These are phyloP conservation scores for Eremobia ochroleuca DNA, from an alignment of 2,888 invertebrate genomes.

Conservation along the genomic window DNA sequence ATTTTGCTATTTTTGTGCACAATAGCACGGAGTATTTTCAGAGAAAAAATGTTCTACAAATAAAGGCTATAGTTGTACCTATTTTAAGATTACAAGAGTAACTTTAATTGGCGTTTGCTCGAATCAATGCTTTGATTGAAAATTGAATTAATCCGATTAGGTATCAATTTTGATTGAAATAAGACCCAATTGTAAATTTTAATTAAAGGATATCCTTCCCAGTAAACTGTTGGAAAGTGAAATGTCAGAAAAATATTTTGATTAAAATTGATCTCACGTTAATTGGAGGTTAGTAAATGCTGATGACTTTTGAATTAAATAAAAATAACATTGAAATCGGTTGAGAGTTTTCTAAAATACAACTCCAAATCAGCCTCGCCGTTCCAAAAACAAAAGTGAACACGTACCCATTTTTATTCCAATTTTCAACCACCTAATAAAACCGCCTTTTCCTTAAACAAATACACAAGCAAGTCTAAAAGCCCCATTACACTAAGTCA, in stretches of 20 bases:
- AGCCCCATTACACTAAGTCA: conserved; percentile 59
- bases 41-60: background rate
- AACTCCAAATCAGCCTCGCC: too few species aligned
- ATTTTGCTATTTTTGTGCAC: conserved; percentile 19
- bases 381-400: background rate
- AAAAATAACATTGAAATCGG: background rate
- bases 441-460: background rate
- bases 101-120: conserved; percentile 22
- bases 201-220: conserved; percentile 10
- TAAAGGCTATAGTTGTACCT: background rate
- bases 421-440: background rate
- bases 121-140: conserved; percentile 5
- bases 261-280: background rate
- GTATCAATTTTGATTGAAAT: conserved; percentile 33
- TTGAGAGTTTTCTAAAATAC: background rate
- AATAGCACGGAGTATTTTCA: background rate
- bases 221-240: background rate
- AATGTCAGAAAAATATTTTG: background rate
- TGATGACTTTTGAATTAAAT: background rate
- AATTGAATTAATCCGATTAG: conserved; percentile 31
- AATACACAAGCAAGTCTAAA: conserved; percentile 40
- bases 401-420: background rate
- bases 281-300: background rate
- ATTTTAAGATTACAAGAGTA: background rate
- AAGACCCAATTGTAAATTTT: conserved; percentile 22